Conservation (phyloP, 2,113 vertebrate species). For the Myrmecophaga tridactyla region DNA sequence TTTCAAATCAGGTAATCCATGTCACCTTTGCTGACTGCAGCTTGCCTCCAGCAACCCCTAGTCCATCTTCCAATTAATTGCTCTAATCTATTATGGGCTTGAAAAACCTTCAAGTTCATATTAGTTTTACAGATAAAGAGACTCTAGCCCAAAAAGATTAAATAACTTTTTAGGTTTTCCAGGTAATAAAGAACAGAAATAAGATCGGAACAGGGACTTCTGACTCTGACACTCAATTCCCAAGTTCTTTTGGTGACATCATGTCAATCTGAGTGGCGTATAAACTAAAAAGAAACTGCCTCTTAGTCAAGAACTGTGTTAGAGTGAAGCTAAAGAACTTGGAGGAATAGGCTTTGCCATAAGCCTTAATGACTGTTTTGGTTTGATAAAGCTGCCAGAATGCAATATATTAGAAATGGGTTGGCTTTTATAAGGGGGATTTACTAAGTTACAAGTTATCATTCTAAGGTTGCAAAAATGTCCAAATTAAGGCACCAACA, state of each 20-base stretch:
- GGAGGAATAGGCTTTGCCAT: neutral
- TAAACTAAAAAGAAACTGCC: neutral
- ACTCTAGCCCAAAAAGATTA: neutral
- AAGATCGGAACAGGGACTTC: neutral
- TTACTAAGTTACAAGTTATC: too few relatives aligned
- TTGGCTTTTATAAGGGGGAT: too few relatives aligned
- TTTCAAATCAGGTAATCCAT: neutral
- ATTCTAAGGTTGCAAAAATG: too few relatives aligned
- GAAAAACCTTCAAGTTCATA: neutral
- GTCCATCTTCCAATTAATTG: neutral
- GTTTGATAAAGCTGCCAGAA: too few relatives aligned
- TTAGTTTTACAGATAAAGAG: constrained; percentile 19
- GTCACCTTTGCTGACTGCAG: neutral
- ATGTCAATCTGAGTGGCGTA: neutral
- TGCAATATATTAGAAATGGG: too few relatives aligned
- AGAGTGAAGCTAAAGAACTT: neutral
- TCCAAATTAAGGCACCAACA: too few relatives aligned
- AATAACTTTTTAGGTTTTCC: neutral
- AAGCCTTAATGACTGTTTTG: neutral
- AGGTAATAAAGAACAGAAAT: neutral
- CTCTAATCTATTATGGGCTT: neutral
- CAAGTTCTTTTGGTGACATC: neutral
- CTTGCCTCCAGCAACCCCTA: neutral
- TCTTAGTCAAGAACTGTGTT: neutral
- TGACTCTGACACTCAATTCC: neutral